These are phyloP conservation scores for Canis aureus DNA, from an alignment of 2,113 vertebrate genomes.

Conservation along the genomic window DNA sequence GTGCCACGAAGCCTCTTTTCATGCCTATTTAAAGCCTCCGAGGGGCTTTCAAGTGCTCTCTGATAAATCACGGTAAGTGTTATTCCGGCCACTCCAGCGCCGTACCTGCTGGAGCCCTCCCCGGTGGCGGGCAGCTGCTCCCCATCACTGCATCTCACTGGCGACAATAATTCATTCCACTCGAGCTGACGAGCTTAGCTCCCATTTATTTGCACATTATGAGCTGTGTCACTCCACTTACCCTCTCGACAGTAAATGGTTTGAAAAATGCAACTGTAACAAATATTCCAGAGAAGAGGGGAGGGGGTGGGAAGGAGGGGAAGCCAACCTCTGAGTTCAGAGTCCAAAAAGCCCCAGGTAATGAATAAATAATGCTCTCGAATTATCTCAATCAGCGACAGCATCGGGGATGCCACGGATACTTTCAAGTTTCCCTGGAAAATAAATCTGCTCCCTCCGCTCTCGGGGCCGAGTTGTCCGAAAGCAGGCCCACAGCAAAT, in stretches of 20 bases:
- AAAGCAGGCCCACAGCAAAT: conserved; percentile 88
- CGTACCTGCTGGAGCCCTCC: conserved; percentile 87
- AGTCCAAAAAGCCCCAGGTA: conserved; percentile 66
- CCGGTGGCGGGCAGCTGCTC: conserved; percentile 87
- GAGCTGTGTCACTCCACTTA: conserved; percentile 88
- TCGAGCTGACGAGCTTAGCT: conserved; percentile 86
- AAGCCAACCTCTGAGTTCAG: conserved; percentile 75
- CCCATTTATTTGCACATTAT: conserved; percentile 88
- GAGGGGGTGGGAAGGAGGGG: conserved; percentile 24
- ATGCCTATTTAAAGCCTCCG: conserved; percentile 91
- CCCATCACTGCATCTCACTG: conserved; percentile 85
- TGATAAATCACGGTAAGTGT: conserved; percentile 92
- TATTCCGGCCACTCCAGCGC: conserved; percentile 90
- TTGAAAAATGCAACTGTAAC: conserved; percentile 86
- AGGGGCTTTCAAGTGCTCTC: conserved; percentile 95
- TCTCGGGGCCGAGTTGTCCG: conserved; percentile 82
- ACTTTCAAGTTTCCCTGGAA: conserved; percentile 78
- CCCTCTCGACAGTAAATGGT: conserved; percentile 86
- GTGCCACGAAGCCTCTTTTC: conserved; percentile 87
- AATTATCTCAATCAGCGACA: conserved; percentile 83
- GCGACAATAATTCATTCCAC: conserved; percentile 90
- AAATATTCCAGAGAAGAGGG: conserved; percentile 78
- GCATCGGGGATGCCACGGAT: conserved; percentile 83
- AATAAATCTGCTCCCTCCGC: conserved; percentile 78
- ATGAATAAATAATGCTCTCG: conserved; percentile 87